Evolutionary conservation across 2,797 vertebrate species (phyloP), one percentile per base, ranked within the genome.

Genomic region (Thaleichthys pacificus): DNA sequence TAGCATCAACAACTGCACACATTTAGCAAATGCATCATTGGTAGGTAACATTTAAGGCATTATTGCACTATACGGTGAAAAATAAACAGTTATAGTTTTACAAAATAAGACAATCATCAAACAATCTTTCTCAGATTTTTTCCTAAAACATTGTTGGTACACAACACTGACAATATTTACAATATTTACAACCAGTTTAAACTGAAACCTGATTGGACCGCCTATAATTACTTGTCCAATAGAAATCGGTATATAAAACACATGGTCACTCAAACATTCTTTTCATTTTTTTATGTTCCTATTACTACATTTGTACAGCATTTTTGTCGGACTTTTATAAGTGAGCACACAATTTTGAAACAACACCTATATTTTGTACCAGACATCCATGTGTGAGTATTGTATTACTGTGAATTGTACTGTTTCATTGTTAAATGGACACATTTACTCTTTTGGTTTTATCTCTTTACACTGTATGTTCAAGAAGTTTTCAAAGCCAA

Each of bases 41-140:
- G 49, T 56, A 74, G 65, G 57, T 66, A 71, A 65, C 38, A 22
- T 30, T 22, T 21, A 38, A 66, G 54, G 60, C 19, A 49, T 71
- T 42, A 49, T 85, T 88, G 80, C 84, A 84, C 89, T 89, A 85
- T 86, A 79, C 80, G 70, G 80, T 83, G 26, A 64, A 79, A 24
- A 49, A 30, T 64, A 80, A 24, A 49, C 49, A 70, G 15, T 51
- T 67, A 28, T 67, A 26, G 0, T 54, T 35, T 32, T 15, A 26
- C 66, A 35, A 15, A 56, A 63, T 64, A 60, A 35, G 84, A 89
- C 84, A 87, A 89, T 89, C 85, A 14, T 68, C 8, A 12, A 56
- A 32, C 56, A 60, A 21, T 21, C 21, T 21, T 6, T 67, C 17
- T 32, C 62, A 19, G 17, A 26, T 67, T 67, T 7, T 38, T 60